These are phyloP conservation scores for Puma concolor DNA, from an alignment of 2,113 vertebrate genomes.

Conservation along the genomic window DNA sequence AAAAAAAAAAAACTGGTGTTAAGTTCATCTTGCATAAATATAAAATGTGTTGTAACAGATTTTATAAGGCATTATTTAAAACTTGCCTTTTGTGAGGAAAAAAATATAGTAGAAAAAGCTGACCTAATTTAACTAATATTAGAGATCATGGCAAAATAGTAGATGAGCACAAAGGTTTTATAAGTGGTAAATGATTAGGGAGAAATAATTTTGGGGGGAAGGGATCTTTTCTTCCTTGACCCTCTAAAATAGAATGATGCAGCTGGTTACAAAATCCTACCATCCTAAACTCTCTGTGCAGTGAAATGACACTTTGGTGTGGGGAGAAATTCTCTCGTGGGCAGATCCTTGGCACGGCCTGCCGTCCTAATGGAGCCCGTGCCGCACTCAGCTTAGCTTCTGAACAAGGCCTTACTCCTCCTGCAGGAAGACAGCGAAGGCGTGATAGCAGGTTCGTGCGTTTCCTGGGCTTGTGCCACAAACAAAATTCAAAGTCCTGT, in stretches of 20 bases:
- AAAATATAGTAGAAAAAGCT: conserved; percentile 79
- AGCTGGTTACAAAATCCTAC: neutral
- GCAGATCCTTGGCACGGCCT: neutral
- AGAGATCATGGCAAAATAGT: conserved; percentile 80
- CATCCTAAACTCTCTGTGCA: neutral
- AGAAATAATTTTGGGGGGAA: neutral
- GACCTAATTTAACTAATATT: conserved; percentile 81
- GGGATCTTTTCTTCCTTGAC: neutral
- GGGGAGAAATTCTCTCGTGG: neutral
- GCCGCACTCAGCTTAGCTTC: neutral
- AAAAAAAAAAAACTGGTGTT: conserved; percentile 85
- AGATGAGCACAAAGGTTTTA: conserved; percentile 84
- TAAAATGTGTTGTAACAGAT: conserved; percentile 84
- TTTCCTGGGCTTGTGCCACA: conserved; percentile 68
- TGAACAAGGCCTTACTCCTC: conserved; percentile 49
- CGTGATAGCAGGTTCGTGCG: neutral
- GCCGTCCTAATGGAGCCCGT: neutral
- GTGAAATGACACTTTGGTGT: neutral
- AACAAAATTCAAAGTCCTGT: conserved; percentile 66
- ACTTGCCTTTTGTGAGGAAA: conserved; percentile 85
- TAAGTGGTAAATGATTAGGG: conserved; percentile 81
- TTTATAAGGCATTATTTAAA: conserved; percentile 86
- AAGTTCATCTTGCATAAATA: conserved; percentile 89
- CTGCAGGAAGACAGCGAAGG: neutral
- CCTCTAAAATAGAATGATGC: neutral